Percentiles rank a stretch among this genome's conserved stretches.
Conservation (phyloP, 2,888 invertebrate genomes). For the Brachylomia viminalis region DNA sequence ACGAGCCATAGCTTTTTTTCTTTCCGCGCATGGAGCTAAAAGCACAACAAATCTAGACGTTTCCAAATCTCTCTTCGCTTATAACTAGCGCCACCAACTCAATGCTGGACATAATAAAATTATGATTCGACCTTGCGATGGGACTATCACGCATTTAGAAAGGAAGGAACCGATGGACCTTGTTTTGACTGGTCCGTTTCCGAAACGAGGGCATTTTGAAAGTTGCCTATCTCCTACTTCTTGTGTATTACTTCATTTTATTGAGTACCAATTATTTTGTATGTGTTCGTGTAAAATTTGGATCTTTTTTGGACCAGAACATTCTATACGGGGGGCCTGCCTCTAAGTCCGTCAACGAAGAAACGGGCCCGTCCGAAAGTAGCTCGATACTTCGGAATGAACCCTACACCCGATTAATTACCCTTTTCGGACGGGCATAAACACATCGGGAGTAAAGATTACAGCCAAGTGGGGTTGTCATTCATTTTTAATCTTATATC, state of each 20-base stretch:
- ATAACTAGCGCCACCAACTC: slow-evolving; percentile 55
- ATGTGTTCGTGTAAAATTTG: slow-evolving; percentile 2
- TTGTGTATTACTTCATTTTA: slow-evolving; percentile 52
- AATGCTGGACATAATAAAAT: slow-evolving; percentile 70
- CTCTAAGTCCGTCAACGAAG: too few relatives aligned
- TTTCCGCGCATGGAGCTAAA: not conserved
- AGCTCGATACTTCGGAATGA: too few relatives aligned
- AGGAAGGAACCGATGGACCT: slow-evolving; percentile 80
- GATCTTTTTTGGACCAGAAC: not conserved
- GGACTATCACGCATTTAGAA: slow-evolving; percentile 79
- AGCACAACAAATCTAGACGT: not conserved
- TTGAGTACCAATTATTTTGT: slow-evolving; percentile 46
- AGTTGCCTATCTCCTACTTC: slow-evolving; percentile 68
- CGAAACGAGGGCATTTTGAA: slow-evolving; percentile 79
- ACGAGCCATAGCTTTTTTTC: not conserved
- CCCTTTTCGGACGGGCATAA: too few relatives aligned
- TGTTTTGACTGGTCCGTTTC: slow-evolving; percentile 74
- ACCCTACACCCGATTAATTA: too few relatives aligned
- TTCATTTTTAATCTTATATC: too few relatives aligned
- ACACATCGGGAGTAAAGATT: too few relatives aligned
- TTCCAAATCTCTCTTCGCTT: slow-evolving; percentile 9
- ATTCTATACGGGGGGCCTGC: too few relatives aligned
- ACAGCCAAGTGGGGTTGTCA: too few relatives aligned
- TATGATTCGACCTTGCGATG: slow-evolving; percentile 78
- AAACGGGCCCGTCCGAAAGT: too few relatives aligned